Base-by-base conservation (phyloP, 1,140 invertebrate species). In the Acromyrmex heyeri region DNA sequence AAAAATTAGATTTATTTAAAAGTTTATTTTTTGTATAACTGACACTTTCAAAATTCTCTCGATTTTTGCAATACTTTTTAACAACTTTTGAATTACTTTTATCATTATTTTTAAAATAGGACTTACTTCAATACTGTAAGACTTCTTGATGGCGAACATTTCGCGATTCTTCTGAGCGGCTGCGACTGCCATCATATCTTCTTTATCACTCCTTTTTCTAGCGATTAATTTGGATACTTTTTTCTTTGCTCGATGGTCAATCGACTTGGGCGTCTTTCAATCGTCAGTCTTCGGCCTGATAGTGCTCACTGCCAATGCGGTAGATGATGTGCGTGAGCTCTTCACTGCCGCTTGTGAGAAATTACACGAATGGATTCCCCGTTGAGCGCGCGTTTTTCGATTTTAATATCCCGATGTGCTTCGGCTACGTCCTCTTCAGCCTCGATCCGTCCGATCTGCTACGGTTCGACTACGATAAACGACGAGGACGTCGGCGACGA, bases 61-160 rank as follows among this genome's bases (percentile, higher is more conserved):
- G 5, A 21, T 3, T 81, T 53, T 34, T 65, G 5, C 18, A 53
- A 67, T 53, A n/a, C 7, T 50, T 72, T 59, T 24, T 21, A 73
- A 61, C 16, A 50, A 8, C 2, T 48, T 73, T 8, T 24, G 14
- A 5, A n/a, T 48, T 72, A 48, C n/a, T 59, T 82, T 59, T 7
- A 27, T 27, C 6, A 18, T 50, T 24, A 72, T n/a, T 73, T 21
- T 21, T 24, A 73, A 24, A 86, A 5, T 0, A 48, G 62, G 57
- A 96, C 97, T 97, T 96, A 99, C 98, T 98, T 99, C 98, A 94
- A 99, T 98, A 96, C 98, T 99, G 96, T 99, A 99, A 90, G 98
- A 98, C 95, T 99, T 99, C 96, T 99, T 98, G 96, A 98, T 98
- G 95, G 98, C 98, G 96, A 98, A 98, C 97, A 98, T 98, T 95